phyloP scores from a whole-genome alignment of 1,140 invertebrate species.

The Coptotermes formosanus region DNA sequence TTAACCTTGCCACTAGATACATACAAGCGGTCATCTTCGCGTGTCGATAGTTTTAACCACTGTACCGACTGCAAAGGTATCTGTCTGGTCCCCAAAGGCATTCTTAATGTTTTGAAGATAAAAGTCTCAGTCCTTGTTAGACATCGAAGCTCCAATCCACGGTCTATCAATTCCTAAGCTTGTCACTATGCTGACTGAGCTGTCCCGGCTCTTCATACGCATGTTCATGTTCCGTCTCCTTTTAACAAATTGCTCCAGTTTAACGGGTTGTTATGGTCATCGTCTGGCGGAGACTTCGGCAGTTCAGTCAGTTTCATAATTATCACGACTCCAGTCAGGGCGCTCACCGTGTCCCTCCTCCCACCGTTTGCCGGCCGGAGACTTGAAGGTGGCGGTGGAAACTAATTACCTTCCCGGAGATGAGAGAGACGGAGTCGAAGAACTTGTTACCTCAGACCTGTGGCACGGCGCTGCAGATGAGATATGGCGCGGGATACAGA shows the following conservation, averaged over 20 bases:
- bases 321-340: background rate
- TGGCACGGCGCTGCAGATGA: background rate
- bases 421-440: background rate
- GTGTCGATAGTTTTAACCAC: too few species aligned
- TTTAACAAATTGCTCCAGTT: background rate
- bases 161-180: too few species aligned
- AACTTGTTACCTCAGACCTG: constrained; percentile 9
- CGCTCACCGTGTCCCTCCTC: background rate
- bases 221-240: too few species aligned
- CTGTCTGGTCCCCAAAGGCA: too few species aligned
- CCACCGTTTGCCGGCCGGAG: background rate
- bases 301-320: background rate
- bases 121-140: too few species aligned
- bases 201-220: too few species aligned
- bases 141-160: too few species aligned
- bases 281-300: background rate
- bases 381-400: constrained; percentile 4
- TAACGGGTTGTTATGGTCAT: background rate
- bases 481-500: background rate
- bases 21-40: too few species aligned
- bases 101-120: too few species aligned
- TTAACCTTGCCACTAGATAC: too few species aligned
- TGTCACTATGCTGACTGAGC: too few species aligned
- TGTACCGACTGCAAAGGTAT: too few species aligned
- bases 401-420: background rate